phyloP scores from a whole-genome alignment of 2,113 vertebrate species.

The Osmerus eperlanus region DNA sequence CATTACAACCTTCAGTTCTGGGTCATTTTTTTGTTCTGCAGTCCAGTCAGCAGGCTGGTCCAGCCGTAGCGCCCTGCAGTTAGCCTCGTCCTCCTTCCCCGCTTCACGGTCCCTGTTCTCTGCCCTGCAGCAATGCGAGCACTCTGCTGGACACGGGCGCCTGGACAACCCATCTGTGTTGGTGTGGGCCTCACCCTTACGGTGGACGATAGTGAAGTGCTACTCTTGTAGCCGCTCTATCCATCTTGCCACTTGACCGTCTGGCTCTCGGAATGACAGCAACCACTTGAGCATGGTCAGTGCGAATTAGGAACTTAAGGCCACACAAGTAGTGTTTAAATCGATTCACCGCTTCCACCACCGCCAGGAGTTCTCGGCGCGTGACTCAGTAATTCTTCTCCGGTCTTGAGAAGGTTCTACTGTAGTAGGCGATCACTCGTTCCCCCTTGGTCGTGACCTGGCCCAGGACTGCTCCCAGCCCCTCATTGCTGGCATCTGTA shows the following conservation, averaged over 20 bases:
- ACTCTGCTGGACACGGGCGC: not conserved
- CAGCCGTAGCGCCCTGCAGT: not conserved
- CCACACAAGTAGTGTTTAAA: not conserved
- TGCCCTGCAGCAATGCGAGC: not conserved
- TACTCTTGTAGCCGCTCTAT: not conserved
- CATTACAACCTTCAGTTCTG: too few species aligned
- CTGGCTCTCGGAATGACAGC: not conserved
- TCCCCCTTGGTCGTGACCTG: not conserved
- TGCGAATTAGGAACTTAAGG: not conserved
- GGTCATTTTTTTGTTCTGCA: too few species aligned
- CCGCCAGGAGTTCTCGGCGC: not conserved
- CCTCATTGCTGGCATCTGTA: not conserved
- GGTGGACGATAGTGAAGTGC: not conserved
- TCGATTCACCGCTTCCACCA: not conserved
- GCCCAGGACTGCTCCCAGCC: not conserved
- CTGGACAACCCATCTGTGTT: not conserved
- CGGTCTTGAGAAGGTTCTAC: not conserved
- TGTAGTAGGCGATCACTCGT: not conserved
- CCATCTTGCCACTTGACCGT: not conserved
- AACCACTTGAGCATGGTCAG: not conserved
- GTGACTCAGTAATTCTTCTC: not conserved
- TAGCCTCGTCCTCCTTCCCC: not conserved
- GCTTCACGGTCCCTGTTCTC: not conserved
- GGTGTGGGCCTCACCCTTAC: too few species aligned
- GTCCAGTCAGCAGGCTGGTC: not conserved